Evolutionary conservation across 1,140 invertebrate genomes (phyloP).

Genomic region (Ylistrum balloti): DNA sequence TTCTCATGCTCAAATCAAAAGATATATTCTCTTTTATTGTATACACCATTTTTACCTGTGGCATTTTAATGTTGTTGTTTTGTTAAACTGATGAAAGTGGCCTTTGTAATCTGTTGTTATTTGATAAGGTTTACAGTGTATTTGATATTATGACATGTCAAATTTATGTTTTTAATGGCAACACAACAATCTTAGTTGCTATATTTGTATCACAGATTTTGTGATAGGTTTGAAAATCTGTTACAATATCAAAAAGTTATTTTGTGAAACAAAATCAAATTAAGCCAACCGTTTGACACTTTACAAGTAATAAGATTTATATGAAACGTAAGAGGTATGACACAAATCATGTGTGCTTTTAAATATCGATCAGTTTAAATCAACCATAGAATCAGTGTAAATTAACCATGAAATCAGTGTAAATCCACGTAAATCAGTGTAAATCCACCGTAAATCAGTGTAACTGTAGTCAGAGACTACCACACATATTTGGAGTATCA

Average conservation of each 20-base stretch:
- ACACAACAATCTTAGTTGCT: too few relatives aligned
- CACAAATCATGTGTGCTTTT: too few relatives aligned
- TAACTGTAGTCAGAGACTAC: background rate
- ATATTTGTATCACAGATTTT: too few relatives aligned
- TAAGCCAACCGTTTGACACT: too few relatives aligned
- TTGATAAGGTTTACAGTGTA: too few relatives aligned
- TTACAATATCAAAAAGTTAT: too few relatives aligned
- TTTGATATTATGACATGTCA: background rate
- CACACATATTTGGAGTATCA: background rate
- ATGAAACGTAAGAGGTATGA: too few relatives aligned
- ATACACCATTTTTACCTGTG: background rate
- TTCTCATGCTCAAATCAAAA: slow-evolving; percentile 11
- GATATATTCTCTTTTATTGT: background rate
- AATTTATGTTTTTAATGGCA: background rate
- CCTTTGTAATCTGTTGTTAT: background rate
- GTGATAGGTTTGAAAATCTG: too few relatives aligned
- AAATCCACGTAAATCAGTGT: background rate
- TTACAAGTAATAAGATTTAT: too few relatives aligned
- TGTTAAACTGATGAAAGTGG: background rate
- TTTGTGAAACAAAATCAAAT: too few relatives aligned
- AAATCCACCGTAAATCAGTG: background rate
- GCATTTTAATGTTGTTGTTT: background rate
- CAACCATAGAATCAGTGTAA: too few relatives aligned
- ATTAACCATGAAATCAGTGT: background rate
- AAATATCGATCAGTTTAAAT: too few relatives aligned